These are phyloP conservation scores for Epirrhoe alternata DNA, from an alignment of 2,888 invertebrate species.

Conservation along the genomic window DNA sequence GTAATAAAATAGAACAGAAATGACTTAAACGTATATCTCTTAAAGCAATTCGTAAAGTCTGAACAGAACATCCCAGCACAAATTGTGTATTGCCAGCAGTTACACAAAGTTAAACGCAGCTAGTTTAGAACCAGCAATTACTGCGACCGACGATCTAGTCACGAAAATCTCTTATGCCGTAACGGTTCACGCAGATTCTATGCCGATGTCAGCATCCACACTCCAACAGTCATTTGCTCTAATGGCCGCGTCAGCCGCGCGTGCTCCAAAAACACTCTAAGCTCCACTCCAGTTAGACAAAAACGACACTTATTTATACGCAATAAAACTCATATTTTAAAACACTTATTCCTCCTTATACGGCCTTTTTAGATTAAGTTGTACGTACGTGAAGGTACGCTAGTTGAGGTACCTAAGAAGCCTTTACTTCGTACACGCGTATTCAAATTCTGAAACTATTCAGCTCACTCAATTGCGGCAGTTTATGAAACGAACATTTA, in stretches of 20 bases:
- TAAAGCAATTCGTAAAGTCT: not conserved
- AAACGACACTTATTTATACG: slow-evolving; percentile 43
- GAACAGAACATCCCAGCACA: slow-evolving; percentile 2
- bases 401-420: slow-evolving; percentile 45
- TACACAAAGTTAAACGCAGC: slow-evolving; percentile 31
- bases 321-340: slow-evolving; percentile 44
- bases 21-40: not conserved
- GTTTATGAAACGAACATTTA: slow-evolving; percentile 29
- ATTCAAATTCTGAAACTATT: slow-evolving; percentile 52
- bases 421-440: slow-evolving; percentile 48
- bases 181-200: slow-evolving; percentile 62
- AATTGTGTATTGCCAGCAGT: slow-evolving; percentile 15
- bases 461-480: slow-evolving; percentile 42
- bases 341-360: slow-evolving; percentile 27
- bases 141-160: slow-evolving; percentile 60
- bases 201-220: slow-evolving; percentile 60
- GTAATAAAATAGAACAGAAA: not conserved
- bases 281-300: slow-evolving; percentile 31
- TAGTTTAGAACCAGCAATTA: slow-evolving; percentile 54
- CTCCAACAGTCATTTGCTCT: slow-evolving; percentile 69
- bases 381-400: slow-evolving; percentile 48
- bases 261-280: slow-evolving; percentile 42
- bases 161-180: slow-evolving; percentile 66
- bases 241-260: slow-evolving; percentile 60
- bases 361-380: slow-evolving; percentile 32